Evolutionary conservation across 2,113 vertebrate species (phyloP).

Genomic region (Hippocampus comes): DNA sequence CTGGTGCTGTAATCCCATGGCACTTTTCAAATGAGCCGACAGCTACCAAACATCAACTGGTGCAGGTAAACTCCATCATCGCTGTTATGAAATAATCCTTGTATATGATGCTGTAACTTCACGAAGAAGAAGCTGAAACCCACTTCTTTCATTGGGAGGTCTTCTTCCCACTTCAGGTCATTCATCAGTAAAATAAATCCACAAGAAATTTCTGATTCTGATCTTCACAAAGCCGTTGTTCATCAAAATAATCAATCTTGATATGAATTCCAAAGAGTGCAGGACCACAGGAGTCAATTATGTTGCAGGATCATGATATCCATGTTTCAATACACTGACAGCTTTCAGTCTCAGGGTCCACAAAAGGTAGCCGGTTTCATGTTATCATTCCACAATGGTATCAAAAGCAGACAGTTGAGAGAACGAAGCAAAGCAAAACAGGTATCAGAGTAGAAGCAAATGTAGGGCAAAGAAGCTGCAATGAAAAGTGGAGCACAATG

Average conservation of each 20-base stretch:
- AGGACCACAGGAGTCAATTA: slow-evolving; percentile 24
- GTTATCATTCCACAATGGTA: slow-evolving; percentile 37
- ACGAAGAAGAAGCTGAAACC: slow-evolving; percentile 21
- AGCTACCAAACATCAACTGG: not conserved
- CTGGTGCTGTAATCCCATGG: not conserved
- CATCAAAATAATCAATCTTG: slow-evolving; percentile 44
- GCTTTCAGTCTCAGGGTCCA: not conserved
- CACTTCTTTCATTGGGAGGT: slow-evolving; percentile 2
- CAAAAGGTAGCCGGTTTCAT: slow-evolving; percentile 14
- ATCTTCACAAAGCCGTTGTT: slow-evolving; percentile 11
- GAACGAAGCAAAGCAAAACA: slow-evolving; percentile 28
- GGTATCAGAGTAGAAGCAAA: slow-evolving; percentile 42
- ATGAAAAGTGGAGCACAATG: slow-evolving; percentile 55
- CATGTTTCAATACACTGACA: slow-evolving; percentile 27
- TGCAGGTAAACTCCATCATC: not conserved
- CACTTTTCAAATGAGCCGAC: not conserved
- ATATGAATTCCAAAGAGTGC: slow-evolving; percentile 34
- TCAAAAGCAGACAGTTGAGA: slow-evolving; percentile 28
- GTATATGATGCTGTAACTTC: slow-evolving; percentile 3
- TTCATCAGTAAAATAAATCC: slow-evolving; percentile 28
- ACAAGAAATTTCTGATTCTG: slow-evolving; percentile 34
- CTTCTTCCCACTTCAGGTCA: slow-evolving; percentile 23
- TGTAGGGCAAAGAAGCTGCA: slow-evolving; percentile 58
- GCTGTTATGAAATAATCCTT: slow-evolving; percentile 25
- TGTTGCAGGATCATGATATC: slow-evolving; percentile 21